A percentile compares a stretch with the other conserved stretches of the same genome.
Evolutionary conservation across 1,140 invertebrate species (phyloP).

Genomic region (Cotesia vestalis): DNA sequence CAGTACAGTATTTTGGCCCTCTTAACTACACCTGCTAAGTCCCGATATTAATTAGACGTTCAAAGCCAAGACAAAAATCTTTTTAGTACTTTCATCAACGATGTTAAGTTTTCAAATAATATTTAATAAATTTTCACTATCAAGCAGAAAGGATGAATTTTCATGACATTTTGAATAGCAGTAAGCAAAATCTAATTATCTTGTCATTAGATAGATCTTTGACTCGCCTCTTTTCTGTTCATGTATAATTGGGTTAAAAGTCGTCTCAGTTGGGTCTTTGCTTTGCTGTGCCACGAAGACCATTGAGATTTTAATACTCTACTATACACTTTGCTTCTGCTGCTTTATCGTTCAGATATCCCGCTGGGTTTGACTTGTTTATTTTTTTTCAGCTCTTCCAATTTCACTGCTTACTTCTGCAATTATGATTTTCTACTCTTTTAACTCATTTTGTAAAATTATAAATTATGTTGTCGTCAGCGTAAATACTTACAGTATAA

Average conservation of each 20-base stretch:
- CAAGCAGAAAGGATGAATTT: not conserved
- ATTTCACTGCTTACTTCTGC: not conserved
- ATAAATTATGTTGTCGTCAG: too few species aligned
- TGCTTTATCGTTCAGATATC: slow-evolving; percentile 1
- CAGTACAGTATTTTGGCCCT: too few species aligned
- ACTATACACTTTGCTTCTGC: too few species aligned
- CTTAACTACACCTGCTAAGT: too few species aligned
- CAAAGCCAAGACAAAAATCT: too few species aligned
- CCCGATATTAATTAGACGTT: too few species aligned
- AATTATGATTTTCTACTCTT: not conserved
- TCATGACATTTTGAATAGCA: not conserved
- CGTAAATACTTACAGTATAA: too few species aligned
- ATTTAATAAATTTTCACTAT: too few species aligned
- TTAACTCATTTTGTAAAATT: not conserved
- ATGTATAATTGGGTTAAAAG: slow-evolving; percentile 25
- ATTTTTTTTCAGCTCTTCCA: slow-evolving; percentile 7
- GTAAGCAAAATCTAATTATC: slow-evolving; percentile 15
- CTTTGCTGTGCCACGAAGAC: not conserved
- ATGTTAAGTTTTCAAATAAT: too few species aligned
- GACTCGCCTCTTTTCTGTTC: slow-evolving; percentile 17
- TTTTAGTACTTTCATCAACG: too few species aligned
- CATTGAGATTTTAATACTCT: slow-evolving; percentile 26
- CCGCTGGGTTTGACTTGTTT: slow-evolving; percentile 12
- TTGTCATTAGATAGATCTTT: slow-evolving; percentile 29
- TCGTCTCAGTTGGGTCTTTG: not conserved